Conservation (phyloP, 2,797 vertebrate genomes). For the Synaphobranchus kaupii region DNA sequence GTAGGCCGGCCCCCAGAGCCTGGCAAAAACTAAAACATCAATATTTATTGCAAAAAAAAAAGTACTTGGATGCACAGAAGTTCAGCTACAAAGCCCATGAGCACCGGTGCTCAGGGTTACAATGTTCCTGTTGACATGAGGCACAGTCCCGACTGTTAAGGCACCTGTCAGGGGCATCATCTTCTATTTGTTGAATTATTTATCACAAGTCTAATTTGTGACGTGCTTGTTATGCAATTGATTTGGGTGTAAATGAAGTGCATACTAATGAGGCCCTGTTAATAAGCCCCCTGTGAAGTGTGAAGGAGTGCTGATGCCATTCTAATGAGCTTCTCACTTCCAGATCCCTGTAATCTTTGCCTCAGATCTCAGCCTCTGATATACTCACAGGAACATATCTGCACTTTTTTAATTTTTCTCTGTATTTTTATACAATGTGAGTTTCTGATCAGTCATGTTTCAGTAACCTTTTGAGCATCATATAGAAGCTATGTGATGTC, state of each 20-base stretch:
- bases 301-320: neutral
- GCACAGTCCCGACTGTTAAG: neutral
- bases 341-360: neutral
- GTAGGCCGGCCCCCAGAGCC: no score
- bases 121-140: neutral
- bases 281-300: constrained; percentile 13
- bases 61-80: neutral
- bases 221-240: constrained; percentile 16
- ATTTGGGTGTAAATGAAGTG: constrained; percentile 12
- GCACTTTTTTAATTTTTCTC: neutral
- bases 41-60: no score
- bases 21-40: no score
- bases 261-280: neutral
- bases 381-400: neutral
- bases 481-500: neutral
- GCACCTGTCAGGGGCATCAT: neutral
- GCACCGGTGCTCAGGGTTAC: neutral
- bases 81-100: neutral
- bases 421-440: neutral
- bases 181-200: constrained; percentile 10
- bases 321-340: neutral
- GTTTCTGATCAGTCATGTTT: neutral
- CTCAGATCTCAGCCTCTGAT: neutral
- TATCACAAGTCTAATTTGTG: neutral
- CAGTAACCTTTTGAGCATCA: neutral